Evolutionary conservation across 2,888 invertebrate species (phyloP), one percentile per base, ranked within the genome.

Genomic region (Ditula angustiorana): DNA sequence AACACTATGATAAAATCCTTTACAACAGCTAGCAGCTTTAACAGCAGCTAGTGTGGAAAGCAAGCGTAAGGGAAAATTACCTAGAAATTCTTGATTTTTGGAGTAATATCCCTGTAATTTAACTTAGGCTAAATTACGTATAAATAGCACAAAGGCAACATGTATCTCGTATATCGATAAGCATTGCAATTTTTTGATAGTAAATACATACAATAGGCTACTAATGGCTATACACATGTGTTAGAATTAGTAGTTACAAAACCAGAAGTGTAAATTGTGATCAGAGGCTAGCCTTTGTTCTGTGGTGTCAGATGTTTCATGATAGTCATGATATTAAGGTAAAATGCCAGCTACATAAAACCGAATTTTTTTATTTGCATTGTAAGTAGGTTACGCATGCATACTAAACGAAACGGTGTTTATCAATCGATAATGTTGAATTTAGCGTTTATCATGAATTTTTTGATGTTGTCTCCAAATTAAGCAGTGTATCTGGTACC

Each of bases 1-100:
- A 28, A 52, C 52, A 47, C 26, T 46, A 16, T 61, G 60, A 60
- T 60, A 52, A 41, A 60, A 60, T 21, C 50, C 50, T 49, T n/a
- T 37, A 59, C 50, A 60, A 53, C 44, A n/a, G n/a, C n/a, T n/a
- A n/a, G n/a, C n/a, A n/a, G n/a, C n/a, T n/a, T n/a, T n/a, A n/a
- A n/a, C n/a, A 53, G 52, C 41, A 33, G 49, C 13, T 53, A 44
- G 41, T 30, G 41, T 41, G 41, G 41, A 16, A 41, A 19, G 30
- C 30, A 53, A 53, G 52, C 52, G 60, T 52, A 44, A n/a, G 19
- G 53, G 50, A 52, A 61, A 61, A 61, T 61, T 41, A 30, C 23
- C 60, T 30, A 13, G 26, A 50, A 60, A 41, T 60, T 44, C 41
- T 10, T 19, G 10, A 19, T 53, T 26, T 37, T 26, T 37, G 16